Base-by-base conservation (phyloP, 92 coral and sea anemone genomes). In the Palythoa heliodiscus region DNA sequence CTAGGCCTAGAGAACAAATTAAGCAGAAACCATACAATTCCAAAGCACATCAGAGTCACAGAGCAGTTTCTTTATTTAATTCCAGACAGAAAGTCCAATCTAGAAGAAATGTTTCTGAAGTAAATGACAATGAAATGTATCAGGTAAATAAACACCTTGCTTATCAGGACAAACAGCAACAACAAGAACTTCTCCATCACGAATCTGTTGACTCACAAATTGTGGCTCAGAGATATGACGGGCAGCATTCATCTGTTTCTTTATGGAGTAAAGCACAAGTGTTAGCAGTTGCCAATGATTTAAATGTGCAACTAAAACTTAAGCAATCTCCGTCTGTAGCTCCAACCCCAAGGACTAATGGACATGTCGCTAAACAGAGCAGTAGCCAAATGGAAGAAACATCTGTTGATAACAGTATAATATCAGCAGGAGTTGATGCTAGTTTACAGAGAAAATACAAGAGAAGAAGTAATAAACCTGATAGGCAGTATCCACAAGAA, bases 391-490 rank as follows among this genome's bases (percentile, higher is more conserved):
- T 80, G 58, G 72, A 70, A 48, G 84, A 48, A 17, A 80, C 75
- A 14, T 64, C 75, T 40, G 73, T 80, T 66, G 75, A 80, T 47
- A 80, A 52, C 40, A 80, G 84, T 5, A 80, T 80, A 39, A 68
- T 52, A 52, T 84, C 85, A 70, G 76, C 61, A 76, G 43, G 24
- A 23, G 82, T 70, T 47, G 73, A 75, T 60, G 69, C 47, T 17
- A 72, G 71, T 67, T 48, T 76, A 75, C 89, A 86, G 69, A 50
- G 85, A 38, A 71, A 77, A 55, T 75, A 76, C 74, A 75, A 63
- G 24, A 67, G 35, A 37, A 85, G 71, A 48, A 55, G 73, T 13
- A 75, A 47, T 61, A 43, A 55, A 86, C 24, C 52, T 70, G 86
- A 38, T 70, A 71, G 61, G 29, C 80, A 85, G 17, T 57, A 43